Conservation (phyloP, 2,113 vertebrate genomes). For the Crotalus viridis region DNA sequence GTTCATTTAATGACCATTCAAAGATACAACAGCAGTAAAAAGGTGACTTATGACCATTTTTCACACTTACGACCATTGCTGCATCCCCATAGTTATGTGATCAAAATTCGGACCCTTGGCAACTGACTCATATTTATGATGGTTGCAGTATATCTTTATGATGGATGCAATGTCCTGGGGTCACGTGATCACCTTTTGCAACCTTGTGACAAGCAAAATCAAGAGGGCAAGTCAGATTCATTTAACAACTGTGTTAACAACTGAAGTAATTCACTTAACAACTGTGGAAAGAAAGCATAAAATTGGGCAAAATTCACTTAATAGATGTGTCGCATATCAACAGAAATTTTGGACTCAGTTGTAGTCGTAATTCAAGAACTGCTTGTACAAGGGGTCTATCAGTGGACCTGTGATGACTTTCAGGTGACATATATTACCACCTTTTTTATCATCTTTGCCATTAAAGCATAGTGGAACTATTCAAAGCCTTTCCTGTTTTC, state of each 20-base stretch:
- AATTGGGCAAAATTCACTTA: background rate
- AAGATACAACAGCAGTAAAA: background rate
- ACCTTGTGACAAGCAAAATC: background rate
- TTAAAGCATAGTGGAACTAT: background rate
- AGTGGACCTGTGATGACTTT: background rate
- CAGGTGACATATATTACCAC: background rate
- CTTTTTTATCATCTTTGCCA: background rate
- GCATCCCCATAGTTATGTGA: background rate
- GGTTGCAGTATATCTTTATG: background rate
- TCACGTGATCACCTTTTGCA: background rate
- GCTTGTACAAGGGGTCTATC: background rate
- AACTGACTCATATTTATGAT: background rate
- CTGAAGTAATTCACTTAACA: background rate
- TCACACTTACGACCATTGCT: background rate
- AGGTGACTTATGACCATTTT: background rate
- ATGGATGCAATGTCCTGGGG: background rate
- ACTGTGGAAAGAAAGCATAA: background rate
- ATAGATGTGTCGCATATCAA: background rate
- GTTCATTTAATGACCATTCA: background rate
- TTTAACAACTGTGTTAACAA: background rate
- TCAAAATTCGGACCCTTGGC: background rate
- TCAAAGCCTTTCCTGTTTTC: background rate
- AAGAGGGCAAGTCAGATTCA: background rate
- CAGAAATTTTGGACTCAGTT: background rate
- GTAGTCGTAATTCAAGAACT: background rate